Evolutionary conservation across 2,888 invertebrate species (phyloP), one percentile per base, ranked within the genome.

Genomic region (Tricholauxania praeusta): DNA sequence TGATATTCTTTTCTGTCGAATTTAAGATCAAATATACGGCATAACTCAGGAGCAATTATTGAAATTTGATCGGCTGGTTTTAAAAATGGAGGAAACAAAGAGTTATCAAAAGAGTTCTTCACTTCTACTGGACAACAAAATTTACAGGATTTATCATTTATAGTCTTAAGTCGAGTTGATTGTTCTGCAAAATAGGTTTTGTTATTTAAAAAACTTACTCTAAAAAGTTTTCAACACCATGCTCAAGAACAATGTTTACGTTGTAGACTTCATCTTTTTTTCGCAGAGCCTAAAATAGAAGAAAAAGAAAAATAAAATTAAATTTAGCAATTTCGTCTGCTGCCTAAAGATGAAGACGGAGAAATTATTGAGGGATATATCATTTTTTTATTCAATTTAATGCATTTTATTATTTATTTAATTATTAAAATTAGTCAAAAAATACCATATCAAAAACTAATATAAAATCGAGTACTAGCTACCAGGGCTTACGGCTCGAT

Each of bases 141-240:
- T 7, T 79, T 71, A 0, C 74, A 64, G 19, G 73, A 49, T 0
- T 28, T 19, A 1, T 71, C 71, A 28, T 66, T 68, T 7, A 66
- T 70, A 28, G 3, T 28, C 4, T 28, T 28, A 28, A 28, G 28
- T 3, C 28, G 28, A 28, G 3, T 28, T 28, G 5, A 71, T 39
- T 79, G 78, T n/a, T 80, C 78, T 0, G 62, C 12, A 6, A 86
- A 78, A 10, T 77, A 72, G 0, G 75, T 72, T 10, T 78, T 51
- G 4, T 79, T 80, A 62, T 86, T 86, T 3, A 84, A 71, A 0
- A 73, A 60, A 7, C 82, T 81, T 1, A 86, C 79, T 64, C 81
- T 82, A 59, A 86, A 86, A 86, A 86, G 70, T 85, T 82, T 2
- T 83, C 79, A 8, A 81, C 28, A 19, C 85, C 85, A 64, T 79